These are phyloP conservation scores for Clarias batrachus DNA, from an alignment of 2,113 vertebrate species.

Conservation along the genomic window DNA sequence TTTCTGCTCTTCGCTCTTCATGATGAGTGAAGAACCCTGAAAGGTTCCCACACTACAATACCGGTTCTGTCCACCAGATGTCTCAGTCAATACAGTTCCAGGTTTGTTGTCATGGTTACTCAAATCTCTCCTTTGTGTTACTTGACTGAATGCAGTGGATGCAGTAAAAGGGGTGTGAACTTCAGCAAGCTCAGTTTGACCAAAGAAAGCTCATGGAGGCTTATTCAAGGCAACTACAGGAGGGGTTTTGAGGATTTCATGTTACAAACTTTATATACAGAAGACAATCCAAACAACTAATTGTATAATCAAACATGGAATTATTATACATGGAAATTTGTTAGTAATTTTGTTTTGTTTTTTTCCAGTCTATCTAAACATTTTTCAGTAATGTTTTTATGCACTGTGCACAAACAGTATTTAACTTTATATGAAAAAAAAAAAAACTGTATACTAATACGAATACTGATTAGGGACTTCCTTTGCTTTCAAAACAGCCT, in stretches of 20 bases:
- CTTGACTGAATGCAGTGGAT: constrained; percentile 17
- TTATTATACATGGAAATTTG: neutral
- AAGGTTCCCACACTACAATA: neutral
- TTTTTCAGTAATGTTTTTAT: neutral
- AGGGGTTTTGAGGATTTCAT: neutral
- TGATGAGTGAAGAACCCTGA: neutral
- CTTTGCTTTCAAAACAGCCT: neutral
- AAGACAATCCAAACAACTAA: neutral
- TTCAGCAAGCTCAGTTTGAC: constrained; percentile 16
- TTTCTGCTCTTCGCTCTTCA: neutral
- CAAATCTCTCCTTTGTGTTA: constrained; percentile 19
- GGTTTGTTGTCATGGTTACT: constrained; percentile 29
- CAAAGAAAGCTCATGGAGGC: neutral
- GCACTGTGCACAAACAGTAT: neutral
- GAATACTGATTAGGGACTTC: neutral
- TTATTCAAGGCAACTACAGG: neutral
- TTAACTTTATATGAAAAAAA: neutral
- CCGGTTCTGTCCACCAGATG: constrained; percentile 15
- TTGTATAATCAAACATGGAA: neutral
- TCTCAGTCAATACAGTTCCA: neutral
- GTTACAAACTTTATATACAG: neutral
- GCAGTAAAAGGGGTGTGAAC: constrained; percentile 27
- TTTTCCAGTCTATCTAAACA: neutral
- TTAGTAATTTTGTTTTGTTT: neutral
- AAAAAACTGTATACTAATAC: neutral